Evolutionary conservation across 2,113 vertebrate genomes (phyloP), one percentile per base, ranked within the genome.

Genomic region (Chaetorhynchus papuensis): DNA sequence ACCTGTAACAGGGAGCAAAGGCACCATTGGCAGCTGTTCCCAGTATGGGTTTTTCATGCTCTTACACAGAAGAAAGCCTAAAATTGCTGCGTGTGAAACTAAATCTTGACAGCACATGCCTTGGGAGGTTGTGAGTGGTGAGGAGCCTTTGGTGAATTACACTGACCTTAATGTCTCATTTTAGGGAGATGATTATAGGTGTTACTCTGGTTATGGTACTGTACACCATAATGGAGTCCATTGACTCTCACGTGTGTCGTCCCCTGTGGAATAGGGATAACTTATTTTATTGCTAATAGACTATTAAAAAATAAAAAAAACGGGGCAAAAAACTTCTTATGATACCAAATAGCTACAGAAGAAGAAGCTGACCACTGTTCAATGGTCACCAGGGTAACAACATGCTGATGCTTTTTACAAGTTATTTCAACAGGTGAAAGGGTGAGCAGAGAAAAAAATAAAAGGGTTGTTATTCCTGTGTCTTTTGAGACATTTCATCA

Each of bases 341-440:
- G 21, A 10, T 56, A 50, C 13, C 7, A 50, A 78, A 87, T 9
- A 81, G 18, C 10, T 37, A 35, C 7, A 61, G 26, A 39, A 8
- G 50, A 65, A 78, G 31, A 15, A 78, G 30, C 2, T 3, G 22
- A 47, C 33, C 19, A 3, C 14, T 63, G 33, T 27, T 79, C 24
- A 15, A 2, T 54, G 12, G 16, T 54, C 65, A 56, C 21, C 44
- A 64, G n/a, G 13, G 15, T 47, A 88, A 69, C 17, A 68, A 30
- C 1, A 2, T 0, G 0, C 0, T 2, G 2, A 7, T 65, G 26
- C 54, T 86, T 88, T 21, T 54, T 59, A 16, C 6, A 69, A 84
- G 14, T 47, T 50, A 26, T 17, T 83, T 83, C 26, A 87, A 53
- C 11, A 50, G 12, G 8, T n/a, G 20, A 82, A 47, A 71, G 17